Evolutionary conservation across 2,113 vertebrate genomes (phyloP), one percentile per base, ranked within the genome.

Genomic region (Brevimyrus niger): DNA sequence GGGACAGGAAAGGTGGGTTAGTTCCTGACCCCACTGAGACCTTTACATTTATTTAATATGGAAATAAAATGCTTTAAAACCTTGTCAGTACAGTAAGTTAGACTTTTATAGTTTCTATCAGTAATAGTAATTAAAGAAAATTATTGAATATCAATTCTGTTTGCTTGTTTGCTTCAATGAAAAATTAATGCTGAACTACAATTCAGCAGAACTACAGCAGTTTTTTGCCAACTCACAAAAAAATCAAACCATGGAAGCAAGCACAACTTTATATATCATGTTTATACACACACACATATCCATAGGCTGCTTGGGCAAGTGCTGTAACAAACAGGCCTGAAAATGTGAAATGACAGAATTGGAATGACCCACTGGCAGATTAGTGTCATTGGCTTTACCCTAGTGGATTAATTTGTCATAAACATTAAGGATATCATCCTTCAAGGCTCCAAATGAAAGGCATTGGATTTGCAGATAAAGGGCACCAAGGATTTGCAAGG

Each of bases 381-480:
- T 92, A 93, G 94, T 95, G 94, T 95, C 95, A 95, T 92, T 93
- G 93, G 91, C 90, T 94, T 93, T 94, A 90, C 94, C 92, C 95
- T 91, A 89, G 93, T 93, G 95, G 95, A 96, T 96, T 96, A 95
- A 96, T 96, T 96, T 96, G 95, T 95, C 94, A 95, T 91, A 93
- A 95, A 96, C 94, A 96, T 96, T 96, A 95, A 93, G 92, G 93
- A 95, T 94, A 95, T 95, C 95, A 96, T 95, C 93, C 94, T 95
- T 96, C 94, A 96, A 94, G 94, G 94, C 94, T 93, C 90, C 92
- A 89, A 92, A 94, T 94, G 94, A 95, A 95, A 95, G 94, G 92
- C 94, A 93, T 92, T 91, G 92, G 94, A 96, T 94, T 95, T 94
- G 94, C 94, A 96, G 93, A 95, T 94, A 95, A 95, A 95, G 94